Evolutionary conservation across 2,888 invertebrate genomes (phyloP), one percentile per base, ranked within the genome.

Genomic region (Ganaspis brasiliensis): DNA sequence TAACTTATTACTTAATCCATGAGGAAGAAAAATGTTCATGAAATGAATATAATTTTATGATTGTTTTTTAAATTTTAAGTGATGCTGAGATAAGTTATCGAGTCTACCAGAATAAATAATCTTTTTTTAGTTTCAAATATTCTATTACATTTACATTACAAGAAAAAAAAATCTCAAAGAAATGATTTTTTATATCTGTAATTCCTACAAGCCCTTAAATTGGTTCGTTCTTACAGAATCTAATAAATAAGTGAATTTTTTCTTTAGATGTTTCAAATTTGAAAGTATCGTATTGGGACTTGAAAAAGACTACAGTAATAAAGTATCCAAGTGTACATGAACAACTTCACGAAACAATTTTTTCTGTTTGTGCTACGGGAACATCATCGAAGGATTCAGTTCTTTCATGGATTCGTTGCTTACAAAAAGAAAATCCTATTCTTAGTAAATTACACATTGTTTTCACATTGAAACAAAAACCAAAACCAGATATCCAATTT

Each of bases 321-420:
- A 90, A 93, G 1, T 91, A 93, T 77, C 94, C 95, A 10, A 95
- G 95, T 31, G 95, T 98, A 1, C 98, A 99, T 90, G 97, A 98
- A 90, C 98, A 99, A 92, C 95, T 96, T 74, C 98, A 99, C 92
- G 98, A 98, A 4, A 96, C 96, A 0, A 95, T 98, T 86, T 94
- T 97, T 82, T 96, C 96, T 9, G 93, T 98, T 72, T 98, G 98
- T 92, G 97, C 97, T 31, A 98, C 98, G 76, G 98, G 98, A 72
- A 96, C 97, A 10, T 97, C 97, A 16, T 96, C 96, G 76, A 95
- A 97, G 91, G 98, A 98, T 92, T 98, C 98, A 0, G 92, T 99
- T 8, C 91, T 98, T n/a, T 97, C 98, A 0, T 99, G 97, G 98
- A 95, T 98, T 87, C 94, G 97, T 73, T 93, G 96, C 86, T 90